Base-by-base conservation (phyloP, 2,888 invertebrate species). In the Tortrix viridana region DNA sequence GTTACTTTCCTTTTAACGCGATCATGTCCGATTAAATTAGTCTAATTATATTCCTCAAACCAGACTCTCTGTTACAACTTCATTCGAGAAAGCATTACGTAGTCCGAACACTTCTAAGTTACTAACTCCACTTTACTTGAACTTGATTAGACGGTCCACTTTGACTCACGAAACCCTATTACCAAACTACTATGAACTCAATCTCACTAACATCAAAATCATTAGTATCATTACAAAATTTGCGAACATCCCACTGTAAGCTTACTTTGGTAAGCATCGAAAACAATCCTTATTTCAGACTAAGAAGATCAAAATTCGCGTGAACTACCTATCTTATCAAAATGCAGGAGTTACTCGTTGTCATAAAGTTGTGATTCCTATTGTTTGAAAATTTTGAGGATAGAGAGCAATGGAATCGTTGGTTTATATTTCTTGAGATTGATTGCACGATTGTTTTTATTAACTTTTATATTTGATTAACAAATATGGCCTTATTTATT, bases 121-220 rank as follows among this genome's bases (percentile, higher is more conserved):
- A 2, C 18, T 18, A 2, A 44, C 44, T 12, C 2, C 41, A 41
- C 41, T 41, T 41, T 16, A n/a, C 14, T 6, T 9, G 7, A 19
- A 41, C 14, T 16, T 1, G 16, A 19, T 19, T 5, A 9, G 19
- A 44, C 9, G 6, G 19, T 22, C n/a, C 20, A 19, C 53, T 38
- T 14, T 52, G 20, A 22, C 16, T 38, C 20, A 12, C 22, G 22
- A 53, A 41, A 38, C 38, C 38, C 55, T 20, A 53, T 54, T 55
- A 41, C 49, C 12, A 32, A 61, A 61, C 48, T 55, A 49, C 22
- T 14, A 54, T 47, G 41, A 61, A 48, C 6, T 20, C 32, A 50
- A 43, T 50, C 23, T 41, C 5, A 14, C 41, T 26, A 47, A 46
- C 37, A 5, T 16, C 20, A 53, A 53, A 53, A 23, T 46, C 41